Base-by-base conservation (phyloP, 2,113 vertebrate species). In the Epinephelus lanceolatus region DNA sequence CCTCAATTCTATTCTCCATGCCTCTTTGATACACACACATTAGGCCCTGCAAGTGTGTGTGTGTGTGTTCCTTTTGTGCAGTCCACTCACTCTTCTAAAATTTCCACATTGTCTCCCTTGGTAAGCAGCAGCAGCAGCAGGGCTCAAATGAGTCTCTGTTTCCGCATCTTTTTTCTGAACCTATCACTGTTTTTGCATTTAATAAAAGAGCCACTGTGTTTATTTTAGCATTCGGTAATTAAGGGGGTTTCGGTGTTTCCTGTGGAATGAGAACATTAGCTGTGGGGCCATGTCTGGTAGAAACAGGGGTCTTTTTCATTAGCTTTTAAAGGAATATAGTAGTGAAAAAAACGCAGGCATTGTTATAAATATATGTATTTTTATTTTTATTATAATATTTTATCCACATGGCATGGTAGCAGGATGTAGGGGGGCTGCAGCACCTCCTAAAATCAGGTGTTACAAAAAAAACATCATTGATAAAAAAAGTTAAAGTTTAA, bases 81-180 rank as follows among this genome's bases (percentile, higher is more conserved):
- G 75, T 84, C 85, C 76, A 59, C 87, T 92, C 88, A 63, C 81
- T 91, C 92, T 89, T 95, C 93, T 95, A 93, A 94, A 91, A 92
- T 92, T 92, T 95, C 94, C 88, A 92, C 89, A 93, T 94, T 94
- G 93, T 94, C 92, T 92, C 81, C 71, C 65, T 70, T 27, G 21
- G 80, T 90, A 76, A 76, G 86, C 82, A 87, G 42, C 42, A 45
- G 80, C 72, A 23, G 70, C 42, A 45, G 80, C 72, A 23, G 70
- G 72, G 74, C 78, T 93, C 82, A 88, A 93, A 91, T 86, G 73
- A 89, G 85, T 78, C 80, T 90, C 84, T 91, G 84, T 92, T 93
- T 91, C 86, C 66, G 0, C 57, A 14, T 81, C 82, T 84, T 85
- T 82, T 80, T 65, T 67, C 57, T 11, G 51, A 57, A 72, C 19